Base-by-base conservation (phyloP, 2,888 invertebrate species). In the Dicyrtoma fusca region DNA sequence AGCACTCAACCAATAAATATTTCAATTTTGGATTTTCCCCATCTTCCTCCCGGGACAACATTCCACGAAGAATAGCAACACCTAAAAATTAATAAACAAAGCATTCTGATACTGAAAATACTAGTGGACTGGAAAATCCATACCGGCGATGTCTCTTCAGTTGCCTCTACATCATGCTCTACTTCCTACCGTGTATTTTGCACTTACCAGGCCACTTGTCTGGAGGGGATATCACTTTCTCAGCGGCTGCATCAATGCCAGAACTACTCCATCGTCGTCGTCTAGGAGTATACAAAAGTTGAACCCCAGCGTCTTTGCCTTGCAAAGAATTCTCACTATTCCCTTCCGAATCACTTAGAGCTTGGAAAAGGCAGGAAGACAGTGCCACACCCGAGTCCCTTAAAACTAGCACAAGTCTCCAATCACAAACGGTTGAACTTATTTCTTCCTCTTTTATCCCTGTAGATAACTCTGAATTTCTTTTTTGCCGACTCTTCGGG, bases 291-390 rank as follows among this genome's bases (percentile, higher is more conserved):
- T 79, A 80, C 5, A 80, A 62, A 2, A 80, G 62, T 26, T 77
- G 77, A 19, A 78, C 80, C 1, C 78, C 79, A 25, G 69, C 68
- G n/a, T 80, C 80, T 70, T 74, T 76, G 11, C 34, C 45, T 3
- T 25, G 13, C 34, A 34, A 34, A 13, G 63, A 44, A 1, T 61
- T 71, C 0, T 65, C 78, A 44, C 66, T 76, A 4, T 17, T 42
- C 13, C 78, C 80, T 75, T 92, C 91, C 0, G 91, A 94, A 83
- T 94, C 94, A 82, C 97, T 98, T 19, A 99, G 87, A 55, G 97
- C 97, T 86, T 99, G 98, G 85, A 99, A 99, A 82, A 99, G 94
- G 85, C 98, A 98, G 23, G 98, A 95, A n/a, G 98, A 97, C 14
- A 99, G 86, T 0, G 98, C 97, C 11, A 98, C 93, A 0, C 96